Conservation (phyloP, 2,888 invertebrate species). For the Pyrgus malvae region DNA sequence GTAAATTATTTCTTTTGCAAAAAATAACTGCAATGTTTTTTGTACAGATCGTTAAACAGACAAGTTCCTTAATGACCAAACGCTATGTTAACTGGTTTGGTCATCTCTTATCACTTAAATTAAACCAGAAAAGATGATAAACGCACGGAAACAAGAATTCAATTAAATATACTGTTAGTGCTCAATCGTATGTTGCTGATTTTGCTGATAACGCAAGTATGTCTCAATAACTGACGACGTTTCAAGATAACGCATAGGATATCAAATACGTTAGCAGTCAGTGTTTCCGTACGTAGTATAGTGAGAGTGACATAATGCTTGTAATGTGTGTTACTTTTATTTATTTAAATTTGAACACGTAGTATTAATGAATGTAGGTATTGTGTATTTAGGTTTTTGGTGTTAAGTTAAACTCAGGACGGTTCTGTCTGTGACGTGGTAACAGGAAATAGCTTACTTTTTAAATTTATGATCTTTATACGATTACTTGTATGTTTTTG, state of each 20-base stretch:
- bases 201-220: conserved; percentile 2
- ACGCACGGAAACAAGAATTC: conserved; percentile 1
- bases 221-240: conserved; percentile 4
- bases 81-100: neutral
- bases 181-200: neutral
- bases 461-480: no score
- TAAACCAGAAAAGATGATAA: neutral
- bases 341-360: no score
- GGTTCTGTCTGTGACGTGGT: no score
- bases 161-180: conserved; percentile 4
- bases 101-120: neutral
- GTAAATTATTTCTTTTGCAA: no score
- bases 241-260: conserved; percentile 1
- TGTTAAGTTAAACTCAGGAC: no score
- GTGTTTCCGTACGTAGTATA: neutral
- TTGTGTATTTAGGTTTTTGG: no score
- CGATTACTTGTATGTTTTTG: no score
- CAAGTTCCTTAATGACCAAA: no score
- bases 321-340: neutral
- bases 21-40: no score
- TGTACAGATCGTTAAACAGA: no score
- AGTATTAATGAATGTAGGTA: no score
- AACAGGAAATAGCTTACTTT: no score
- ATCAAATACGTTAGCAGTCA: neutral
- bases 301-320: neutral